Base-by-base conservation (phyloP, 2,888 invertebrate species). In the Limnephilus rhombicus region DNA sequence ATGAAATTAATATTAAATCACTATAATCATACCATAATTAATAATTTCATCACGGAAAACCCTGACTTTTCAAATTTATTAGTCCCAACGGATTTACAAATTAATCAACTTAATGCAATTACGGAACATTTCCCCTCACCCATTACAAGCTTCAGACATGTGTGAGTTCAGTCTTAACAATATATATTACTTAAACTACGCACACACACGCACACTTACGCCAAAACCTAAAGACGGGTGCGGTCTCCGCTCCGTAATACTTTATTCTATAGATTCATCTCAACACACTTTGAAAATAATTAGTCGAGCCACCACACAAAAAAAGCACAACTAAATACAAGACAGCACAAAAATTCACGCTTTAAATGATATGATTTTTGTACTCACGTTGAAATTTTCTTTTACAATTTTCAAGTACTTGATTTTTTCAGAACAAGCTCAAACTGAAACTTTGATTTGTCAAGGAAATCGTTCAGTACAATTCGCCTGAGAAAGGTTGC, bases 201-300 rank as follows among this genome's bases (percentile, higher is more conserved):
- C 81, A 89, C 80, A 89, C 80, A 89, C 89, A 89, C 81, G n/a
- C 89, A 81, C 68, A 81, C 81, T 34, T 81, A 89, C 68, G 83
- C 86, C 86, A 41, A 89, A 89, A 41, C 81, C 81, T 31, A 81
- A 89, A 89, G 89, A 89, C 81, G 80, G 89, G 34, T 81, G 89
- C 83, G 89, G 86, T 86, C 85, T 41, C 37, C 53, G 85, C 80
- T 45, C 29, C 37, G 85, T 80, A n/a, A 80, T 89, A 89, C 89
- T 45, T 86, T 45, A 86, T 45, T 89, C 89, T 29, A 82, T 89
- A 89, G 89, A 89, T 89, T 89, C 31, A 86, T 86, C 86, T 86
- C 86, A 86, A 86, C n/a, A 45, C 37, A 29, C 45, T 45, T 49
- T n/a, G 45, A 37, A 86, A 45, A 81, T 24, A 89, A n/a, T 80